These are phyloP conservation scores for Phalera bucephala DNA, from an alignment of 2,888 invertebrate species.

Conservation along the genomic window DNA sequence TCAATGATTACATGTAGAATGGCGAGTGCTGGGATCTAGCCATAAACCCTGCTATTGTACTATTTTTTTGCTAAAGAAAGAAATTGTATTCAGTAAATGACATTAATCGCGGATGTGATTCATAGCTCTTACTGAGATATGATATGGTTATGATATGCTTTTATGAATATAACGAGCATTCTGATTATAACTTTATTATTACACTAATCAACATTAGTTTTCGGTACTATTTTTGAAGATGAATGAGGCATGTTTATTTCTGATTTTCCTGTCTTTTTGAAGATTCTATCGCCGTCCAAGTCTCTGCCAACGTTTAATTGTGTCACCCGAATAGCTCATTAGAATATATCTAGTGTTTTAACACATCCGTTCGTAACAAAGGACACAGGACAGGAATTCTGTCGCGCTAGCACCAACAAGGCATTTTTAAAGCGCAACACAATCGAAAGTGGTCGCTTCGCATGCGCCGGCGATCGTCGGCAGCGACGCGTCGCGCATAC, in stretches of 20 bases:
- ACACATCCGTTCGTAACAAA: constrained; percentile 46
- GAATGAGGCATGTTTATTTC: not conserved
- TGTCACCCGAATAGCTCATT: constrained; percentile 20
- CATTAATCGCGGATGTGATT: not conserved
- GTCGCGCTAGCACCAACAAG: constrained; percentile 31
- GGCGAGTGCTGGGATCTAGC: no score
- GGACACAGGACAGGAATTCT: constrained; percentile 39
- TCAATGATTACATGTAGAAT: no score
- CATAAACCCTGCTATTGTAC: not conserved
- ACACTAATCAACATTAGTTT: not conserved
- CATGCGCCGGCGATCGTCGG: constrained; percentile 54
- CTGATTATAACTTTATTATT: no score
- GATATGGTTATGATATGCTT: no score
- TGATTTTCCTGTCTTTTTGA: not conserved
- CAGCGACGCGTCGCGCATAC: constrained; percentile 55
- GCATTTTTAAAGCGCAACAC: constrained; percentile 50
- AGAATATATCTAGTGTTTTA: constrained; percentile 36
- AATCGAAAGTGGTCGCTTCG: constrained; percentile 74
- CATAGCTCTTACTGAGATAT: no score
- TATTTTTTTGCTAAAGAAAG: not conserved
- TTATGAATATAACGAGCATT: no score
- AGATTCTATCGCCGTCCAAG: no score
- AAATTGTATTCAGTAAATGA: not conserved
- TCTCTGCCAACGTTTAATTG: constrained; percentile 8
- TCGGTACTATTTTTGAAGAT: not conserved